Conservation (phyloP, 2,888 invertebrate species). For the Stramonita haemastoma region DNA sequence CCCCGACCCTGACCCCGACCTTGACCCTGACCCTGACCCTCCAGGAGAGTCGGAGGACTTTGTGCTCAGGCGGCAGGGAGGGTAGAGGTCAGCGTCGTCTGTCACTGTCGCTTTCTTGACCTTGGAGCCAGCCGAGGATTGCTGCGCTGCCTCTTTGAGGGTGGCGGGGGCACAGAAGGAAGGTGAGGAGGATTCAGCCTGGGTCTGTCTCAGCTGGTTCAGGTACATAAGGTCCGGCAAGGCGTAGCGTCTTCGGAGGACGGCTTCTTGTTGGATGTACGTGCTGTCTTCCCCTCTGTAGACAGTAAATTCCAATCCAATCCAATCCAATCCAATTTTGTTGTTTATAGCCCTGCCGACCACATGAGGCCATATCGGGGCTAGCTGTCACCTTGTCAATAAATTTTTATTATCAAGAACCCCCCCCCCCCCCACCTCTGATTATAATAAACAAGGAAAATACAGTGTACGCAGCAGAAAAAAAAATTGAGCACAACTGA, state of each 20-base stretch:
- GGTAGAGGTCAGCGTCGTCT: background rate
- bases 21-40: background rate
- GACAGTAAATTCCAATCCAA: constrained; percentile 1
- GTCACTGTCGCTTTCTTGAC: background rate
- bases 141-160: background rate
- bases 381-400: too few species aligned
- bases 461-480: too few species aligned
- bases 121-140: background rate
- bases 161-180: background rate
- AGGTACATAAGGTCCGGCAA: constrained; percentile 60
- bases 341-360: too few species aligned
- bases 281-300: constrained; percentile 69
- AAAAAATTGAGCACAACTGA: too few species aligned
- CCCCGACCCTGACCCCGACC: background rate
- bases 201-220: constrained; percentile 45
- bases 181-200: background rate
- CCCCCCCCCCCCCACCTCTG: too few species aligned
- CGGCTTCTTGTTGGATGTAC: constrained; percentile 67
- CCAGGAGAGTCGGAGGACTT: too few species aligned
- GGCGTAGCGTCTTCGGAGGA: constrained; percentile 58
- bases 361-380: too few species aligned
- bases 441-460: too few species aligned
- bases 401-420: too few species aligned
- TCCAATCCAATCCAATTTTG: too few species aligned
- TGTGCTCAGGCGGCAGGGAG: background rate